Conservation (phyloP, 2,113 vertebrate species). For the Limanda limanda region DNA sequence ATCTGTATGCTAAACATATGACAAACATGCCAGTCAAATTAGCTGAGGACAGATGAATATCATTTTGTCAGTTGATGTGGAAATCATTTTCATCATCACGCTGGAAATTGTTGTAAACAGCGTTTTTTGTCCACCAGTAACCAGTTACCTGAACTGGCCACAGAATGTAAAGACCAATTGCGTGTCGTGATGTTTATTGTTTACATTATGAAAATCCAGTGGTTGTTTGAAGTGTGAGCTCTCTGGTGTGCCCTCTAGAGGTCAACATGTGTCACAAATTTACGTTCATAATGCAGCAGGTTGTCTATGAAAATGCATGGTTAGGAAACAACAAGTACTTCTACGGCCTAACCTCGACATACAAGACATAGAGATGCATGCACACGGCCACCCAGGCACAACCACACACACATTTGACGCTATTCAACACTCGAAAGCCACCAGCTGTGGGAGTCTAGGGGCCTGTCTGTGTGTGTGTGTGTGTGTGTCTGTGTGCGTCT, state of each 20-base stretch:
- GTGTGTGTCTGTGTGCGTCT: background rate
- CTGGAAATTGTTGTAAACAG: too few relatives aligned
- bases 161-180: too few relatives aligned
- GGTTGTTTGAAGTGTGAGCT: background rate
- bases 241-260: background rate
- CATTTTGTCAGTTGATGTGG: too few relatives aligned
- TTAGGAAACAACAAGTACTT: background rate
- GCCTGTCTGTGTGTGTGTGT: background rate
- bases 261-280: background rate
- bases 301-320: background rate
- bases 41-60: too few relatives aligned
- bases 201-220: background rate
- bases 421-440: background rate
- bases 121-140: too few relatives aligned
- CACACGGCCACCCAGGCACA: constrained; percentile 15
- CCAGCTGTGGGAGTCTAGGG: constrained; percentile 18
- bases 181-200: background rate
- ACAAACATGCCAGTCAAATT: too few relatives aligned
- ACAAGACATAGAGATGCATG: background rate
- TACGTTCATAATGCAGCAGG: too few relatives aligned
- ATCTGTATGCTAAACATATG: too few relatives aligned
- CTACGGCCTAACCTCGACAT: too few relatives aligned
- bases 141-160: too few relatives aligned
- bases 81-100: too few relatives aligned
- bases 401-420: constrained; percentile 19